Evolutionary conservation across 2,113 vertebrate genomes (phyloP), one percentile per base, ranked within the genome.

Genomic region (Protomyctophum bolini): DNA sequence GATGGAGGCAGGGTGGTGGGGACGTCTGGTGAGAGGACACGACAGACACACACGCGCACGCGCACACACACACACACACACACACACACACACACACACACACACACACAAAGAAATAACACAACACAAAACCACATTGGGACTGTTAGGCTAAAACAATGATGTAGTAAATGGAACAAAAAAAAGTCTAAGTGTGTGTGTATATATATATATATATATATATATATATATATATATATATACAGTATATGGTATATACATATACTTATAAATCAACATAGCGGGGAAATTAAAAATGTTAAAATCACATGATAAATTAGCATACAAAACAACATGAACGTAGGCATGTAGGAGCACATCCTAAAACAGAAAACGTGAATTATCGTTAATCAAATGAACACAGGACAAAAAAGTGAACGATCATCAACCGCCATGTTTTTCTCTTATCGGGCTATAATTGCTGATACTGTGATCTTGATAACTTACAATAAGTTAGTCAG

Each of bases 1-100:
- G 95, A 95, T 95, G 96, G 91, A 95, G 94, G 95, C 95, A 92
- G 94, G 94, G 95, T 96, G 92, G 93, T 97, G 92, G 95, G 95
- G 92, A 85, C 91, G 92, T 98, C 97, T 99, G 96, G 96, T 94
- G 92, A 93, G 93, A 94, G 94, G 92, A 96, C 93, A 21, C 21
- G 21, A 21, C 21, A 21, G 21, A 21, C 21, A 21, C 21, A 85
- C 89, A 94, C n/a, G n/a, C n/a, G n/a, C n/a, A n/a, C n/a, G n/a
- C n/a, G n/a, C n/a, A n/a, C n/a, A n/a, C n/a, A 93, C 62, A 76
- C 41, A 79, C 58, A 55, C 65, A 75, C 63, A 95, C 86, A 94
- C 84, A 95, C 89, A 88, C 78, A 91, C 54, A 85, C 89, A 94
- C 92, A 94, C 89, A 95, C 91, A 88, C 88, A 93, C 80, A 79